Conservation (phyloP, 2,113 vertebrate genomes). For the Ceyx cyanopectus region DNA sequence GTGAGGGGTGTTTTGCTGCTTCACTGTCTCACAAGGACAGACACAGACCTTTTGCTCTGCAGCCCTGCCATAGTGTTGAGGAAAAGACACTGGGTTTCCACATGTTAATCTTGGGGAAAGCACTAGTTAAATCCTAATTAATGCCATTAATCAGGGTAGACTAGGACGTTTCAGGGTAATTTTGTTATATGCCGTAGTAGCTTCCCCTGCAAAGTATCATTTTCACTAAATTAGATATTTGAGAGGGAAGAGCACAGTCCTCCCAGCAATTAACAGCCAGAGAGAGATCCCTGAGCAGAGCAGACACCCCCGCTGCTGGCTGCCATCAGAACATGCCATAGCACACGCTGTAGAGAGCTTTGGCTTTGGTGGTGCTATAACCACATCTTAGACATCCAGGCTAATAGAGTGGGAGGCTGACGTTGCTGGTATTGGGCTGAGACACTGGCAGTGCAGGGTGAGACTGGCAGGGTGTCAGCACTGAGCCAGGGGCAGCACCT, state of each 20-base stretch:
- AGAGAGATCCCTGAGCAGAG: neutral
- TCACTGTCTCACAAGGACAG: neutral
- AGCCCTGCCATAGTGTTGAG: neutral
- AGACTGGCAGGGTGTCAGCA: neutral
- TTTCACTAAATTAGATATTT: neutral
- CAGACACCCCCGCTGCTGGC: neutral
- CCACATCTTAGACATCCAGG: fast-evolving
- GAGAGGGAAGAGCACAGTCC: neutral
- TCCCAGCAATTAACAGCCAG: neutral
- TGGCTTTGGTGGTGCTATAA: neutral
- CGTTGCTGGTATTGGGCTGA: neutral
- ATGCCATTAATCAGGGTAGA: neutral
- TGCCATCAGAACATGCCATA: neutral
- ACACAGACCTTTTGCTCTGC: neutral
- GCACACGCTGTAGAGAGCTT: neutral
- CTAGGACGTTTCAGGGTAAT: neutral
- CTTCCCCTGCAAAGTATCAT: neutral
- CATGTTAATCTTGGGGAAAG: neutral
- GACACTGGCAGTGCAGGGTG: neutral
- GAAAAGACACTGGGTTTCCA: neutral
- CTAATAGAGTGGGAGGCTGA: neutral
- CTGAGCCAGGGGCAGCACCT: neutral
- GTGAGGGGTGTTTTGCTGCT: neutral
- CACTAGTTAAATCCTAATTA: neutral
- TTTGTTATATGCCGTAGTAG: neutral